Conservation (phyloP, 2,797 vertebrate genomes). For the Bufotes viridis region DNA sequence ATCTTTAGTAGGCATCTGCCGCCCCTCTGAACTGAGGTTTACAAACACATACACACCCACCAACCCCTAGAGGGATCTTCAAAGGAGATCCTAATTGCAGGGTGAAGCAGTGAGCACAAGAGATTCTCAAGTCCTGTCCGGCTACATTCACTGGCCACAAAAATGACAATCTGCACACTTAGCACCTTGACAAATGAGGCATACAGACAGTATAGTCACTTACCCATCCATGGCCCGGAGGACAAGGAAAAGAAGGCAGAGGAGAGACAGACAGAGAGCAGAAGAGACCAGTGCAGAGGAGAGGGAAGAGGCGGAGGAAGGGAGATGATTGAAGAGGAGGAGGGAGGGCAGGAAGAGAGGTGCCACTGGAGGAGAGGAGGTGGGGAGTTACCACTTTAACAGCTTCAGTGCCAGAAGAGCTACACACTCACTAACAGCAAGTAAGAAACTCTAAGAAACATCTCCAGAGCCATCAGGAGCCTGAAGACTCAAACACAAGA, state of each 20-base stretch:
- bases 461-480: background rate
- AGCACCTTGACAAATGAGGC: background rate
- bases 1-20: background rate
- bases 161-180: background rate
- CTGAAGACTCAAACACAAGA: background rate
- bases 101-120: slow-evolving; percentile 2
- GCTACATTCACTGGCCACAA: background rate
- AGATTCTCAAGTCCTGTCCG: background rate
- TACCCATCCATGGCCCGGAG: slow-evolving; percentile 60
- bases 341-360: slow-evolving; percentile 49
- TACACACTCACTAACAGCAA: slow-evolving; percentile 5
- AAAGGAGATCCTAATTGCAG: slow-evolving; percentile 24
- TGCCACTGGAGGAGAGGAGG: slow-evolving; percentile 58
- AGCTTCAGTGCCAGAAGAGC: slow-evolving; percentile 44
- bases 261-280: slow-evolving; percentile 42
- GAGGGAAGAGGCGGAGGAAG: slow-evolving; percentile 56
- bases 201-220: slow-evolving; percentile 22
- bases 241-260: slow-evolving; percentile 34
- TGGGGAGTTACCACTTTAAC: slow-evolving; percentile 55
- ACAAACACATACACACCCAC: slow-evolving; percentile 43
- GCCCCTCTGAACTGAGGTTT: slow-evolving; percentile 36
- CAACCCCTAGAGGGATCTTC: slow-evolving; percentile 46
- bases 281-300: slow-evolving; percentile 48
- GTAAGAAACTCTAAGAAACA: too few relatives aligned
- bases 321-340: slow-evolving; percentile 57